phyloP scores from a whole-genome alignment of 1,140 invertebrate species.

The Bombus affinis region DNA sequence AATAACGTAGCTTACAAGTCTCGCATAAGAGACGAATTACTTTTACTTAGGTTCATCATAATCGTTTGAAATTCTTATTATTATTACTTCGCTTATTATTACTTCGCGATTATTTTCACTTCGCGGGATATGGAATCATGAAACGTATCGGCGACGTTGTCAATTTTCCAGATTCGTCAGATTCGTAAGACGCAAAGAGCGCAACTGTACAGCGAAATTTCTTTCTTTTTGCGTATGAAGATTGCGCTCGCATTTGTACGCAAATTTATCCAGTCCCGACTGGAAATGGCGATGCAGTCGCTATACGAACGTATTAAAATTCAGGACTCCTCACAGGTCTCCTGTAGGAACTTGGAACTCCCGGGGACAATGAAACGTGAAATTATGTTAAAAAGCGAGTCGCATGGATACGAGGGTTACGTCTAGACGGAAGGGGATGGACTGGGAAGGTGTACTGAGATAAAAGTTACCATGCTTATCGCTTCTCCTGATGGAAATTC shows the following conservation, averaged over 20 bases:
- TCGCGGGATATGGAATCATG: not conserved
- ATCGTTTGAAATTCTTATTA: too few species aligned
- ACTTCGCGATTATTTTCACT: too few species aligned
- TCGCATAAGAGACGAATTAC: not conserved
- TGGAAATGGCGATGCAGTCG: not conserved
- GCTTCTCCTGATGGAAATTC: conserved; percentile 52
- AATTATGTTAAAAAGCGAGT: conserved; percentile 66
- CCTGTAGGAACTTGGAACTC: conserved; percentile 36
- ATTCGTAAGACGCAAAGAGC: not conserved
- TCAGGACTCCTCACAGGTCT: conserved; percentile 47
- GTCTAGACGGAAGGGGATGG: conserved; percentile 4
- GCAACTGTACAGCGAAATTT: not conserved
- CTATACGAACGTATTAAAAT: conserved; percentile 54
- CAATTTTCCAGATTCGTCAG: not conserved
- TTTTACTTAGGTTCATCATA: not conserved
- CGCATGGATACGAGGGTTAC: conserved; percentile 16
- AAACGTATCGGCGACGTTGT: too few species aligned
- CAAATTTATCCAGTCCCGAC: conserved; percentile 21
- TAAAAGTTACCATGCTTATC: conserved; percentile 61
- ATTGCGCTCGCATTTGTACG: conserved; percentile 27
- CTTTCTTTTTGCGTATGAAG: conserved; percentile 2
- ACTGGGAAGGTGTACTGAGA: conserved; percentile 5
- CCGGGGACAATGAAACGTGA: conserved; percentile 59
- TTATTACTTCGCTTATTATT: too few species aligned
- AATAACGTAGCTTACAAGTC: not conserved